These are phyloP conservation scores for Byasa hedistus DNA, from an alignment of 2,888 invertebrate genomes.

Conservation along the genomic window DNA sequence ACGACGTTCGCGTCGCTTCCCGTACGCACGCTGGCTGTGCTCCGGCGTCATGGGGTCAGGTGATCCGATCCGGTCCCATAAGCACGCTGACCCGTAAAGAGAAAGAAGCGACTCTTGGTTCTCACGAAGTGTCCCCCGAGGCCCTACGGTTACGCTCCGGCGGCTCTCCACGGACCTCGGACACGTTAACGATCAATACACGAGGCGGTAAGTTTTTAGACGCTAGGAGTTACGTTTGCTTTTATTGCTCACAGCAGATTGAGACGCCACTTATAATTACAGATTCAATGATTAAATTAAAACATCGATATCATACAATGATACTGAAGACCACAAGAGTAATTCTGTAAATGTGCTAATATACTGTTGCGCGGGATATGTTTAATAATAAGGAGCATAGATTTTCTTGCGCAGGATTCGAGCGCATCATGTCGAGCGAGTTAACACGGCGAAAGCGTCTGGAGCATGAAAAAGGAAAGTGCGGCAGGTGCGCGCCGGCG, in stretches of 20 bases:
- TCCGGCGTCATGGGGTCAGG: slow-evolving; percentile 19
- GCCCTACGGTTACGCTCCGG: slow-evolving; percentile 53
- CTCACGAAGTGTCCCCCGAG: slow-evolving; percentile 37
- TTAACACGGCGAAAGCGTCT: slow-evolving; percentile 51
- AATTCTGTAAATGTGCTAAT: too few relatives aligned
- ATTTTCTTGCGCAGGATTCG: neutral
- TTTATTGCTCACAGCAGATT: slow-evolving; percentile 8
- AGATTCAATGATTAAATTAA: neutral
- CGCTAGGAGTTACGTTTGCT: slow-evolving; percentile 36
- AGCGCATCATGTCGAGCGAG: neutral
- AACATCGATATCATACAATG: too few relatives aligned
- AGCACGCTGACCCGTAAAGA: slow-evolving; percentile 24
- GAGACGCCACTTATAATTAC: neutral
- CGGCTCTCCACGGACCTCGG: slow-evolving; percentile 61
- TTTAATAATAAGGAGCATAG: neutral
- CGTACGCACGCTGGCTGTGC: slow-evolving; percentile 5
- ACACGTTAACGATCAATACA: slow-evolving; percentile 56
- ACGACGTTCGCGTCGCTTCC: slow-evolving; percentile 5
- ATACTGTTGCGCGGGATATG: neutral
- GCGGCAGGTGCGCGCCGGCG: slow-evolving; percentile 60
- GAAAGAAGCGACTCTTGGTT: slow-evolving; percentile 31
- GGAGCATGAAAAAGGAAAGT: slow-evolving; percentile 71
- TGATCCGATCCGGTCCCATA: slow-evolving; percentile 28
- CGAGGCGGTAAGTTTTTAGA: slow-evolving; percentile 40
- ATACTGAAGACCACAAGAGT: too few relatives aligned